Evolutionary conservation across 1,140 invertebrate genomes (phyloP).

Genomic region (Sminthurides bifidus): DNA sequence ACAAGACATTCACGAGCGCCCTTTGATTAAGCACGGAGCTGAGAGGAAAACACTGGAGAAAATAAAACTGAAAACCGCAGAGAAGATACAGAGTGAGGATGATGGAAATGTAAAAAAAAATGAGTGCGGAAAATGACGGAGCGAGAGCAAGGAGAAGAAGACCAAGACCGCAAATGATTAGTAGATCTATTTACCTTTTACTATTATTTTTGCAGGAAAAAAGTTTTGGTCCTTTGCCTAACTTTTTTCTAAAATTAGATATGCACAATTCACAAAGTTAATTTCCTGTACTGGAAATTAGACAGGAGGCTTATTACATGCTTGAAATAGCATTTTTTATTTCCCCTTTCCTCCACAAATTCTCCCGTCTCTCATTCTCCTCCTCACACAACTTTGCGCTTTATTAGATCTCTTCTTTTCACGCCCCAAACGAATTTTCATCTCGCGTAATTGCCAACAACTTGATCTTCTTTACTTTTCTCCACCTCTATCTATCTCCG

Average conservation of each 20-base stretch:
- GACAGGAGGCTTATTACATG: constrained; percentile 32
- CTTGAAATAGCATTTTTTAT: constrained; percentile 31
- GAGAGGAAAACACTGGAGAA: too few relatives aligned
- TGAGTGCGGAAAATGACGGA: background rate
- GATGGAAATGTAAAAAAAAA: background rate
- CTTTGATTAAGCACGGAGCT: too few relatives aligned
- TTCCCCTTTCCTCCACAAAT: background rate
- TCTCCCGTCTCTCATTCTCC: constrained; percentile 13
- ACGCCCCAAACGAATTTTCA: constrained; percentile 30
- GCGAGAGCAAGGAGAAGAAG: background rate
- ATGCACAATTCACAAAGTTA: constrained; percentile 33
- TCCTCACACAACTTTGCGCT: constrained; percentile 26
- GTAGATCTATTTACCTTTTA: constrained; percentile 32
- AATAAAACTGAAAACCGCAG: too few relatives aligned
- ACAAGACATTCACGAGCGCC: too few relatives aligned
- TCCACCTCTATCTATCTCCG: background rate
- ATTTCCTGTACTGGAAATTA: constrained; percentile 30
- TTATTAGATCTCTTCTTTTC: constrained; percentile 30
- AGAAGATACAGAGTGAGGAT: too few relatives aligned
- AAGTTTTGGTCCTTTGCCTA: constrained; percentile 23
- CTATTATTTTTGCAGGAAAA: constrained; percentile 31
- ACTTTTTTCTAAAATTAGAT: constrained; percentile 32
- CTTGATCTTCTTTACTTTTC: constrained; percentile 8
- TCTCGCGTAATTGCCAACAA: constrained; percentile 29
- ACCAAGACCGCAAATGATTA: constrained; percentile 28